Conservation (phyloP, 2,797 vertebrate genomes). For the Halcyon badia region DNA sequence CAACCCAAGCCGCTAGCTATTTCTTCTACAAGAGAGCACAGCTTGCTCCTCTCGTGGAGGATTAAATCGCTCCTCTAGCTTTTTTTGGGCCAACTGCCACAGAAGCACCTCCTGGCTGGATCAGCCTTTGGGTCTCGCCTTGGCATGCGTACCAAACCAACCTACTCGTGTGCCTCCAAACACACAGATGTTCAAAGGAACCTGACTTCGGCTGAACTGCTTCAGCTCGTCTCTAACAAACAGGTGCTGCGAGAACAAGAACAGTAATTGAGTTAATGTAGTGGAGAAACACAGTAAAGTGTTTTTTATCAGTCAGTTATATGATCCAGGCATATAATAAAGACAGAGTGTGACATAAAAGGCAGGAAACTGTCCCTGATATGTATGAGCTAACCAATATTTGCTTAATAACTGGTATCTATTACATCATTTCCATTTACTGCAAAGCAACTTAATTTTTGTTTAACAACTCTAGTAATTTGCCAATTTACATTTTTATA, state of each 20-base stretch:
- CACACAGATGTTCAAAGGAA: slow-evolving; percentile 66
- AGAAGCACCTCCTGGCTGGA: slow-evolving; percentile 42
- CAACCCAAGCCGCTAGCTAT: not conserved
- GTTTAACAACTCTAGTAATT: slow-evolving; percentile 72
- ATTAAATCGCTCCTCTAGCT: not conserved
- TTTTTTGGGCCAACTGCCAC: slow-evolving; percentile 47
- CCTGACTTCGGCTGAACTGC: slow-evolving; percentile 54
- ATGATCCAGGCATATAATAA: slow-evolving; percentile 68
- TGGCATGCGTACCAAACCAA: not conserved
- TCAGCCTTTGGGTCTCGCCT: slow-evolving; percentile 34
- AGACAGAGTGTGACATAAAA: slow-evolving; percentile 58
- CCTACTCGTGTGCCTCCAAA: slow-evolving; percentile 14
- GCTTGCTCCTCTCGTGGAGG: not conserved
- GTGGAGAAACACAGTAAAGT: slow-evolving; percentile 75
- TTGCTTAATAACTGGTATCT: slow-evolving; percentile 42
- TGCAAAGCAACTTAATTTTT: slow-evolving; percentile 62
- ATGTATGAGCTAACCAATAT: slow-evolving; percentile 54
- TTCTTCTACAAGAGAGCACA: not conserved
- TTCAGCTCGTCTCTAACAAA: slow-evolving; percentile 72
- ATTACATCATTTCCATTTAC: slow-evolving; percentile 38
- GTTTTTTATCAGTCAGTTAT: slow-evolving; percentile 74
- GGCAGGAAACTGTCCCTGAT: slow-evolving; percentile 32
- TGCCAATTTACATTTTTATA: slow-evolving; percentile 60
- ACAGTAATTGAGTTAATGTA: slow-evolving; percentile 77
- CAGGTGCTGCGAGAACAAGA: slow-evolving; percentile 75